These are phyloP conservation scores for Brienomyrus longianalis DNA, from an alignment of 2,113 vertebrate species.

Conservation along the genomic window DNA sequence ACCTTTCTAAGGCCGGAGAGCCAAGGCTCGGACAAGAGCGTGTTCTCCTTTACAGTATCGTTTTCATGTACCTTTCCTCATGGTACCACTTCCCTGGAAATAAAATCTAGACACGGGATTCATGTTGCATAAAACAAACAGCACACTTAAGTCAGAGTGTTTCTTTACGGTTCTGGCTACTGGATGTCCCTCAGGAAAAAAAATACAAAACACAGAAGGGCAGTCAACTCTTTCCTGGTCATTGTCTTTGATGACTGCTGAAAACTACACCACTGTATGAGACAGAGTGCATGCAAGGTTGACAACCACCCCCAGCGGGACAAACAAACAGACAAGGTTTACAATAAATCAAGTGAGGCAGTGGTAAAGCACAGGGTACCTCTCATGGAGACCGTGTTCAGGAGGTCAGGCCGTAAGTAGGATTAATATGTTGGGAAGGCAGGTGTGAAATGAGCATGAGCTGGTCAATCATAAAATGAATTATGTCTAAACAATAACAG, in stretches of 20 bases:
- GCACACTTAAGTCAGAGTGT: slow-evolving; percentile 1
- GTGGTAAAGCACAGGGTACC: background rate
- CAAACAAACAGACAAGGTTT: background rate
- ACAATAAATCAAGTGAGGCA: background rate
- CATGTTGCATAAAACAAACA: background rate
- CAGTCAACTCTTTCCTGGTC: background rate
- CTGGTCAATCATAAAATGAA: background rate
- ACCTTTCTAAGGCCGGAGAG: background rate
- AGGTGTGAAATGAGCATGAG: background rate
- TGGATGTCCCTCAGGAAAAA: background rate
- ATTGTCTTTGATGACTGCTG: background rate
- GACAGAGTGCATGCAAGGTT: background rate
- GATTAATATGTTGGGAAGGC: background rate
- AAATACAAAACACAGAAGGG: background rate
- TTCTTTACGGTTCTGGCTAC: background rate
- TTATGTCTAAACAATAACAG: background rate
- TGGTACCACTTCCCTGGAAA: background rate
- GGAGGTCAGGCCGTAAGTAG: background rate
- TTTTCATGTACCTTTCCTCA: slow-evolving; percentile 9
- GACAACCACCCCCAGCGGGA: background rate
- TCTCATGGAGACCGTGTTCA: background rate
- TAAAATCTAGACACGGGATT: background rate
- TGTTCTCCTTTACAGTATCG: slow-evolving; percentile 15
- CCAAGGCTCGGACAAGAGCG: background rate
- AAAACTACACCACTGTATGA: background rate